Base-by-base conservation (phyloP, 1,140 invertebrate species). In the Pseudomyrmex pallidus region DNA sequence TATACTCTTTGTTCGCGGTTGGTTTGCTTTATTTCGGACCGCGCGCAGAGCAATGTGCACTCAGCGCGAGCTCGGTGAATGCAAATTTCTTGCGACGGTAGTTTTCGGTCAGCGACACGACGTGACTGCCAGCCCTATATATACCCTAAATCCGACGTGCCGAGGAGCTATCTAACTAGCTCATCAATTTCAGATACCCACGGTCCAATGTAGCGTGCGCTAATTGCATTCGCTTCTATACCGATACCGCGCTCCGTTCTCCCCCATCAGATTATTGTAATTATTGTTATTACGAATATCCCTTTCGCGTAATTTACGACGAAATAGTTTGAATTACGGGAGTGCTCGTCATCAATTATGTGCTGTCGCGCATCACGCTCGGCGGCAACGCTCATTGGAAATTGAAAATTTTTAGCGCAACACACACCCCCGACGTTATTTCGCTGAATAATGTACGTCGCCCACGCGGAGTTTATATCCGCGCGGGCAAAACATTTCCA, bases 241-340 rank as follows among this genome's bases (percentile, higher is more conserved):
- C 66, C 76, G 66, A 80, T 80, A 80, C 66, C 52, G 57, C 20
- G 76, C 72, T 66, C 76, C 76, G 35, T 54, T 72, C 76, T 59
- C 76, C 76, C 48, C 66, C 66, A 80, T 80, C 76, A 80, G 76
- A 80, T 80, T 72, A 80, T 80, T 70, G 64, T 80, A 80, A 80
- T 80, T 80, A 80, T 80, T 80, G 76, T 80, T 80, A 80, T 80
- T 80, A 80, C 76, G 76, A 80, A 80, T 80, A 80, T 80, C 66
- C 54, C 76, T 59, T 66, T 50, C 64, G 76, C 66, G 66, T 80
- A 80, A 80, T 80, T 80, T 80, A 80, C 66, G 66, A 56, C 66
- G 66, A 72, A 80, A 80, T 72, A 80, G 64, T 80, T 80, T 80
- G 76, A 80, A 80, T 80, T 80, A 72, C 66, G 76, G 54, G 48